These are phyloP conservation scores for Osmerus eperlanus DNA, from an alignment of 2,113 vertebrate species.

Conservation along the genomic window DNA sequence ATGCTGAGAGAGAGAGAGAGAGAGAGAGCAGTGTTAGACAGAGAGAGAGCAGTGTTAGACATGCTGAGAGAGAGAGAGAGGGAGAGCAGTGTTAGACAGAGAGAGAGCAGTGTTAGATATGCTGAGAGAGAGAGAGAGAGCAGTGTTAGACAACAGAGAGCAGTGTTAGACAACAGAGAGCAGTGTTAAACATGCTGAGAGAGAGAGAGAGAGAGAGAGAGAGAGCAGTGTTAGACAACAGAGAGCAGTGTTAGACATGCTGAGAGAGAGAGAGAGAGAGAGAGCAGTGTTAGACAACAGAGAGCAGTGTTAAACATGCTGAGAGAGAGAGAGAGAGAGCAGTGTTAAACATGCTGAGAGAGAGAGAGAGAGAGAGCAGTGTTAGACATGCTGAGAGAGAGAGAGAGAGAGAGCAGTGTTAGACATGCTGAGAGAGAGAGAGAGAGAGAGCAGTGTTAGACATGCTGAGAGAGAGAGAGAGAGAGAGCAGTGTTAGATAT, in stretches of 20 bases:
- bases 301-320: too few relatives aligned
- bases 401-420: background rate
- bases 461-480: too few relatives aligned
- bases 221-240: too few relatives aligned
- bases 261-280: background rate
- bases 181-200: background rate
- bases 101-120: too few relatives aligned
- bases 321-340: background rate
- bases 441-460: background rate
- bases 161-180: too few relatives aligned
- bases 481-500: background rate
- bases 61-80: background rate
- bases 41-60: background rate
- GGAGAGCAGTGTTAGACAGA: background rate
- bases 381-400: too few relatives aligned
- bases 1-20: background rate
- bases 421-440: background rate
- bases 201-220: background rate
- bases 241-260: background rate
- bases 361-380: background rate
- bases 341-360: background rate
- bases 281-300: background rate
- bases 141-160: too few relatives aligned
- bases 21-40: background rate
- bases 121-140: slow-evolving; percentile 14